Evolutionary conservation across 2,888 invertebrate genomes (phyloP), one percentile per base, ranked within the genome.

Genomic region (Aleiodes leptofemur): DNA sequence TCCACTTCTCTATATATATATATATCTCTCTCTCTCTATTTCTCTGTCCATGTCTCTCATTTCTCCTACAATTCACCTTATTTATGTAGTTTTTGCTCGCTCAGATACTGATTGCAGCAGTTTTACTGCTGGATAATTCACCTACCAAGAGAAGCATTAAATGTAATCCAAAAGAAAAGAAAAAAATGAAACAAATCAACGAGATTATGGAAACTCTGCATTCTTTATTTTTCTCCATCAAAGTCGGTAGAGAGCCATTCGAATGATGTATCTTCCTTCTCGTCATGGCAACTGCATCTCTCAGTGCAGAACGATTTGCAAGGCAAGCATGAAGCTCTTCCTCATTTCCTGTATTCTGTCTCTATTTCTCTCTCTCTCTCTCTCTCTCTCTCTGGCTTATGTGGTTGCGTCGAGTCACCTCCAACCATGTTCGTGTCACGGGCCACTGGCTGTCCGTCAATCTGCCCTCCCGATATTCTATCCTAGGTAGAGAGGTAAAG

Each of bases 371-470:
- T 23, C 43, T 43, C 1, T 43, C 43, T 43, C 43, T 43, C 9
- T 43, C 43, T 43, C 43, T 43, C 9, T 43, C 9, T 43, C 43
- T 43, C 43, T 43, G 7, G 43, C 43, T 43, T 70, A 43, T 43
- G 43, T 43, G 43, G 73, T 71, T 75, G 74, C 56, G 53, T 43
- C 59, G 66, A 73, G 70, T 76, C 48, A 75, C 72, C 74, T 53
- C 53, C 57, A 34, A 9, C 23, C 11, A 50, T 57, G 73, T 72
- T 66, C 81, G 80, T 82, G 85, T 86, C 86, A 86, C 80, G 85
- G 86, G 84, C 84, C 84, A 84, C 84, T 83, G 82, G 77, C 82
- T 86, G 87, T 86, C 87, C 84, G 86, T 88, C 88, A 87, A 83
- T 86, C 84, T 81, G 82, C 77, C 82, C 78, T 81, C 83, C 64